Conservation (phyloP, 2,888 invertebrate species). For the Drosophila antonietae region DNA sequence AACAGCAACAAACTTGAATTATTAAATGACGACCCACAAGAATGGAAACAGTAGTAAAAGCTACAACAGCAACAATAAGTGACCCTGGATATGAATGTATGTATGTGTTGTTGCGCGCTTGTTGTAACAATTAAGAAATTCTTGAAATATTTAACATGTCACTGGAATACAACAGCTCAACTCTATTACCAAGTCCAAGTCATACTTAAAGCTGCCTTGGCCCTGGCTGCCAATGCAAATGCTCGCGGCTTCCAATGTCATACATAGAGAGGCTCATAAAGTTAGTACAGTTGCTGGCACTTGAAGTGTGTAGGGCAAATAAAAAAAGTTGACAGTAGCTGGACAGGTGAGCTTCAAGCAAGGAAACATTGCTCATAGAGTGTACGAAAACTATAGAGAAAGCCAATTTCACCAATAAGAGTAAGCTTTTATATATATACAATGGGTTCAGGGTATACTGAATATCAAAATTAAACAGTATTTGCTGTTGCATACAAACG, state of each 20-base stretch:
- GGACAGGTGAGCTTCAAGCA: neutral
- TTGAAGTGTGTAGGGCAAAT: slow-evolving; percentile 1
- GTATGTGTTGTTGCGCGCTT: slow-evolving; percentile 24
- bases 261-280: neutral
- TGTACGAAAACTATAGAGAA: too few relatives aligned
- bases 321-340: neutral
- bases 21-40: slow-evolving; percentile 67
- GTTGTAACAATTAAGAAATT: slow-evolving; percentile 74
- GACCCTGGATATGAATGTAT: slow-evolving; percentile 32
- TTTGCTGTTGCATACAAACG: neutral
- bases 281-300: slow-evolving; percentile 6
- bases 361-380: too few relatives aligned
- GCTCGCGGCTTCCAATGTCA: slow-evolving; percentile 11
- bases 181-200: slow-evolving; percentile 25
- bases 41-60: slow-evolving; percentile 39
- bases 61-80: slow-evolving; percentile 28
- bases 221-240: slow-evolving; percentile 30
- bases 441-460: too few relatives aligned
- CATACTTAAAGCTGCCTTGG: slow-evolving; percentile 38
- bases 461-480: neutral
- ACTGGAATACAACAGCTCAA: slow-evolving; percentile 41
- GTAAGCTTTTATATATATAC: too few relatives aligned
- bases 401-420: too few relatives aligned
- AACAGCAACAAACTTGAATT: slow-evolving; percentile 62
- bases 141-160: slow-evolving; percentile 61